Evolutionary conservation across 2,113 vertebrate species (phyloP), one percentile per base, ranked within the genome.

Genomic region (Dasyurus viverrinus): DNA sequence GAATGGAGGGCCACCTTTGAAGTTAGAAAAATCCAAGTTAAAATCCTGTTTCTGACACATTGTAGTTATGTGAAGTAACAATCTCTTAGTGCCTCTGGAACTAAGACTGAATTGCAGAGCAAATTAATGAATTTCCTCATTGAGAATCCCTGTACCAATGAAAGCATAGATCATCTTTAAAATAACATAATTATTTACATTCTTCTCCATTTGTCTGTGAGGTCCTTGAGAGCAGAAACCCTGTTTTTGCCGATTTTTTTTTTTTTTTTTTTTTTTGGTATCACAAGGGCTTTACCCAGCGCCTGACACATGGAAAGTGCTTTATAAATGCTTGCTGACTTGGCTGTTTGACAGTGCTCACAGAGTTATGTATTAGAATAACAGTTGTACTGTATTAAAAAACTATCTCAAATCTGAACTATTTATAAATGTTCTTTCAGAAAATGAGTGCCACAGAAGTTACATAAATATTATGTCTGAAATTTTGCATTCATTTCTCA

Each of bases 401-500:
- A 84, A 60, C 90, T 89, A 54, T 93, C 95, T 95, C n/a, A 23
- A 42, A 84, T 94, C 95, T 91, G 57, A 94, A 92, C 48, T 84
- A 22, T 42, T 84, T 93, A 91, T 91, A 26, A 93, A 89, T 94
- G 2, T 91, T 95, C 53, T 96, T 97, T 96, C 16, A 94, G 54
- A 95, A 96, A 95, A 93, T 89, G 95, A 94, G 96, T 97, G 27
- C 52, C 89, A 53, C 14, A 84, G n/a, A 94, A 91, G 53, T 91
- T 95, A 25, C 57, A 23, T 89, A 95, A 96, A 92, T 91, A n/a
- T 36, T 89, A 57, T 23, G 6, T 76, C 55, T 9, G 93, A 42
- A 94, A 94, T 92, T 95, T 90, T 96, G 30, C 95, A 89, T 89
- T 96, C 8, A 19, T 93, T 95, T 95, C 94, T 95, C 95, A 94